Base-by-base conservation (phyloP, 2,113 vertebrate species). In the Eurypyga helias region DNA sequence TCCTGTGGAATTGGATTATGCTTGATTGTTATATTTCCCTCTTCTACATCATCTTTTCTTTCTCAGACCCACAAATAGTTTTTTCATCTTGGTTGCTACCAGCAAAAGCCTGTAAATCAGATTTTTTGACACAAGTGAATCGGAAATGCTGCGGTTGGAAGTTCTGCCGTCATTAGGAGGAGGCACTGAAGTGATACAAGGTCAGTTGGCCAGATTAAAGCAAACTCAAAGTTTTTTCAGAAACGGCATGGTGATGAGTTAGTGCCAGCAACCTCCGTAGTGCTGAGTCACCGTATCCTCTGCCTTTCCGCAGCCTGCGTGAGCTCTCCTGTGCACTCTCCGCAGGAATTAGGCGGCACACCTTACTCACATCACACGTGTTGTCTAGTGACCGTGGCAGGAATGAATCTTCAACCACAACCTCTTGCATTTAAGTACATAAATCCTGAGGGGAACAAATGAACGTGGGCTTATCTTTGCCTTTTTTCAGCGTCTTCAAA, bases 111-210 rank as follows among this genome's bases (percentile, higher is more conserved):
- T 54, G n/a, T 89, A n/a, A 81, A 43, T 49, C 1, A 0, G 58
- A 33, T 75, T 84, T 91, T 48, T 84, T 51, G 49, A 58, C 23
- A n/a, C 0, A 2, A 58, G 51, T 58, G 65, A 75, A 78, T 87
- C 65, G 82, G 65, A 78, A 94, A 21, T 43, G 12, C 60, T 91
- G 60, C 82, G 62, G 85, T 45, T 92, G 52, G 66, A 61, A 55
- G 55, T 85, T 62, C 8, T 51, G 51, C 70, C 46, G 84, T 64
- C 66, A 36, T 52, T 55, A 43, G 70, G 43, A 83, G 43, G 49
- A 83, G 57, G 23, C 0, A 0, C 69, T 20, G 2, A 65, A 91
- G 82, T 0, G 0, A 9, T 14, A 19, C 17, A 7, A 80, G 67
- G 71, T 77, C 67, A 41, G 0, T 61, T 2, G 8, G 67, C 24